These are phyloP conservation scores for Pegoplata infirma DNA, from an alignment of 2,888 invertebrate genomes.

Conservation along the genomic window DNA sequence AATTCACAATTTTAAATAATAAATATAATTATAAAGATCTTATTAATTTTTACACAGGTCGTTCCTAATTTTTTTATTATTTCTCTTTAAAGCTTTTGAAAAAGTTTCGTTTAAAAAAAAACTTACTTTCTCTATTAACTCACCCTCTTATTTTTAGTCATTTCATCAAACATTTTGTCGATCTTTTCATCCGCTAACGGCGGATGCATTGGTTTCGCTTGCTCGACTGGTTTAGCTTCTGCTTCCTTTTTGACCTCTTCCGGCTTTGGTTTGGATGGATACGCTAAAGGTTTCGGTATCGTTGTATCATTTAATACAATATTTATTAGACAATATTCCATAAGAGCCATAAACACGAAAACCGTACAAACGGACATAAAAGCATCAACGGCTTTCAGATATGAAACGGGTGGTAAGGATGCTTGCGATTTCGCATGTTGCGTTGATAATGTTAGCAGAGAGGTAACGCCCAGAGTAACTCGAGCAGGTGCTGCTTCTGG, in stretches of 20 bases:
- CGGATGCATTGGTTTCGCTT: conserved; percentile 64
- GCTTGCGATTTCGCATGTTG: conserved; percentile 96
- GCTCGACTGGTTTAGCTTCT: conserved; percentile 66
- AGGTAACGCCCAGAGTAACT: conserved; percentile 94
- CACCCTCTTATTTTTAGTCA: conserved; percentile 75
- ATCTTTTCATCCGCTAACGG: conserved; percentile 72
- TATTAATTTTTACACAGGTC: too few relatives aligned
- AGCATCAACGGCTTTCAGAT: conserved; percentile 93
- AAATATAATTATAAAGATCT: too few relatives aligned
- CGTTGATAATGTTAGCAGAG: conserved; percentile 91
- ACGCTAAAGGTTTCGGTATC: conserved; percentile 76
- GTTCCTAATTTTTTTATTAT: too few relatives aligned
- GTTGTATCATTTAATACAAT: conserved; percentile 79
- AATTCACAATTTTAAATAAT: too few relatives aligned
- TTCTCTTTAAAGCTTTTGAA: too few relatives aligned
- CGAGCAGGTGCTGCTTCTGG: conserved; percentile 96
- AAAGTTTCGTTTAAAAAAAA: too few relatives aligned
- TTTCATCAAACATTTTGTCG: conserved; percentile 77
- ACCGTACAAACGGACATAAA: conserved; percentile 96
- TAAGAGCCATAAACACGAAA: conserved; percentile 95
- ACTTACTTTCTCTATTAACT: too few relatives aligned
- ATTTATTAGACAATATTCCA: conserved; percentile 95
- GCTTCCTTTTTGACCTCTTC: conserved; percentile 73
- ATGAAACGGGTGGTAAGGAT: conserved; percentile 94
- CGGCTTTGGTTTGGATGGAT: conserved; percentile 76